These are phyloP conservation scores for Cremastobaeus sp. DNA, from an alignment of 2,888 invertebrate species.

Conservation along the genomic window DNA sequence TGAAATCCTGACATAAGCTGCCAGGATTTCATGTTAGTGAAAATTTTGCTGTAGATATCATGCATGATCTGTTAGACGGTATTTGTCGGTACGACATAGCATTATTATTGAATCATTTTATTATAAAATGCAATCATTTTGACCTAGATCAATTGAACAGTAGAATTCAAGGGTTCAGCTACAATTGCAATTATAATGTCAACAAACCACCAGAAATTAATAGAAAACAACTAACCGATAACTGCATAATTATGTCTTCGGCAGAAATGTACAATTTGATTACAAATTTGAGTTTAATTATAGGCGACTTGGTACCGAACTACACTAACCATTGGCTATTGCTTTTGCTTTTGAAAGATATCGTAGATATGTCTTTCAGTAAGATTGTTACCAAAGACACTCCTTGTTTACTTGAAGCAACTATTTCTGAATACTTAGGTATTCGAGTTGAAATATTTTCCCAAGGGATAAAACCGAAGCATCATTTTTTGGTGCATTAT, in stretches of 20 bases:
- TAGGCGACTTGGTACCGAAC: constrained; percentile 59
- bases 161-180: constrained; percentile 47
- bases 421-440: constrained; percentile 37
- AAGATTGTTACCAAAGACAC: constrained; percentile 4
- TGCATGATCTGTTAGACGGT: constrained; percentile 52
- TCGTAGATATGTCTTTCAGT: constrained; percentile 8
- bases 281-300: constrained; percentile 47
- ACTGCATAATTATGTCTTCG: constrained; percentile 58
- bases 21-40: constrained; percentile 24
- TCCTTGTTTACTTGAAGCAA: background rate
- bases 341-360: constrained; percentile 6
- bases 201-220: constrained; percentile 57
- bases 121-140: constrained; percentile 49
- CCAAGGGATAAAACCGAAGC: constrained; percentile 46
- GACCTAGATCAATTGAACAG: constrained; percentile 47
- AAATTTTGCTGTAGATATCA: constrained; percentile 56
- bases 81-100: constrained; percentile 57
- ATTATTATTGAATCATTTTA: constrained; percentile 55
- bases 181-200: constrained; percentile 43
- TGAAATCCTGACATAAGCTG: no score
- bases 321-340: constrained; percentile 51
- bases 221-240: constrained; percentile 30
- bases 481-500: constrained; percentile 57
- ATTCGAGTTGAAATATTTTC: constrained; percentile 18
- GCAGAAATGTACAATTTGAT: constrained; percentile 61